Conservation (phyloP, 2,888 invertebrate species). For the Choristoneura rosaceana region DNA sequence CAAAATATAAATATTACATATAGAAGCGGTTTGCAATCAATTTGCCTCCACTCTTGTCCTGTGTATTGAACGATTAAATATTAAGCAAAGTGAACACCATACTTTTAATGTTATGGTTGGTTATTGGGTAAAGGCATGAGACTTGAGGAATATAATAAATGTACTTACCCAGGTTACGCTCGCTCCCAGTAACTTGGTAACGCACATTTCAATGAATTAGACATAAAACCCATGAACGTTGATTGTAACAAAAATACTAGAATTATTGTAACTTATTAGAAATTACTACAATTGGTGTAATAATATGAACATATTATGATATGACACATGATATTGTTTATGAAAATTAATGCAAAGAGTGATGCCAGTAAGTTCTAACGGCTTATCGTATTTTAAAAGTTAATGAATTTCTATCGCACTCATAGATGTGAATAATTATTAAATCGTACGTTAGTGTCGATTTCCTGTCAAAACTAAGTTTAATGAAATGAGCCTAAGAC, state of each 20-base stretch:
- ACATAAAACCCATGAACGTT: background rate
- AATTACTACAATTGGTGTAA: background rate
- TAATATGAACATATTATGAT: background rate
- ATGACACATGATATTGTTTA: background rate
- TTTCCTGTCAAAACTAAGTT: background rate
- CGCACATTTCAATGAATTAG: conserved; percentile 13
- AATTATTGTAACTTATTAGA: background rate
- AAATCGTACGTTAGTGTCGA: background rate
- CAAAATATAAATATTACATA: too few species aligned
- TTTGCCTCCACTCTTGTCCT: conserved; percentile 2
- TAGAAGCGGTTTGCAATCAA: background rate
- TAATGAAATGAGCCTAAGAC: background rate
- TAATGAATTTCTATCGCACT: background rate
- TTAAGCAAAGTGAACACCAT: conserved; percentile 23
- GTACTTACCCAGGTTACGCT: conserved; percentile 2
- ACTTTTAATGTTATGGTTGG: conserved; percentile 9
- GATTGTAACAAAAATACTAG: conserved; percentile 1
- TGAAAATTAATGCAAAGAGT: background rate
- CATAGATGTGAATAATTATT: background rate
- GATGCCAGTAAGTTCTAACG: background rate
- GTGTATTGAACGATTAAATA: background rate
- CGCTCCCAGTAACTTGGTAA: background rate
- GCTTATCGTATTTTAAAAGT: background rate
- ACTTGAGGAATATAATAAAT: conserved; percentile 6
- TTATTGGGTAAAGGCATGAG: background rate